phyloP scores from a whole-genome alignment of 2,113 vertebrate species.

The Pyrgilauda ruficollis region DNA sequence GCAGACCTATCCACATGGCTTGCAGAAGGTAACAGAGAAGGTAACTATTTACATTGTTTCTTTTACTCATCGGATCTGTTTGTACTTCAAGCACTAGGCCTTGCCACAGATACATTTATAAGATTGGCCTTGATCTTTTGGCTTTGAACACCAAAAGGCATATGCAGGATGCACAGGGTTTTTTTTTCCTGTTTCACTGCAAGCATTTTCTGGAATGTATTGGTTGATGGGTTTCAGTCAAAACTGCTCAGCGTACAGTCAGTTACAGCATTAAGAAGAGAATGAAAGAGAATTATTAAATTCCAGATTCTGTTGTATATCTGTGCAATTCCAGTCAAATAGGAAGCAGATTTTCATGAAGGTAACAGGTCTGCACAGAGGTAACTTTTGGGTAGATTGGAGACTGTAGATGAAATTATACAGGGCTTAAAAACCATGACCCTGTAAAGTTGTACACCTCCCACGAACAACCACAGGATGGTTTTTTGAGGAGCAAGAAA shows the following conservation, averaged over 20 bases:
- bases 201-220: not conserved
- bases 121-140: not conserved
- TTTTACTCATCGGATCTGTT: not conserved
- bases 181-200: not conserved
- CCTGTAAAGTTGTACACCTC: not conserved
- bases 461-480: not conserved
- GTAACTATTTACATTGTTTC: not conserved
- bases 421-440: not conserved
- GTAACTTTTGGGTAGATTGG: not conserved
- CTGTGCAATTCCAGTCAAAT: not conserved
- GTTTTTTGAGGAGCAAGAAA: not conserved
- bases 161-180: not conserved
- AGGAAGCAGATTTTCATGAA: rapidly evolving
- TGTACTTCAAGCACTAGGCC: not conserved
- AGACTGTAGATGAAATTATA: not conserved
- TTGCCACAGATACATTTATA: not conserved
- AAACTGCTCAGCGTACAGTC: not conserved
- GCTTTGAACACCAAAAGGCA: not conserved
- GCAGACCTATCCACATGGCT: not conserved
- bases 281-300: not conserved
- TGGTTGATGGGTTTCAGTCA: not conserved
- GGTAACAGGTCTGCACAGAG: not conserved
- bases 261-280: not conserved
- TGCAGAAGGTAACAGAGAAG: not conserved
- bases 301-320: not conserved